Percentiles rank a stretch among this genome's conserved stretches.
Conservation (phyloP, 2,113 vertebrate genomes). For the Pampusana beccarii region DNA sequence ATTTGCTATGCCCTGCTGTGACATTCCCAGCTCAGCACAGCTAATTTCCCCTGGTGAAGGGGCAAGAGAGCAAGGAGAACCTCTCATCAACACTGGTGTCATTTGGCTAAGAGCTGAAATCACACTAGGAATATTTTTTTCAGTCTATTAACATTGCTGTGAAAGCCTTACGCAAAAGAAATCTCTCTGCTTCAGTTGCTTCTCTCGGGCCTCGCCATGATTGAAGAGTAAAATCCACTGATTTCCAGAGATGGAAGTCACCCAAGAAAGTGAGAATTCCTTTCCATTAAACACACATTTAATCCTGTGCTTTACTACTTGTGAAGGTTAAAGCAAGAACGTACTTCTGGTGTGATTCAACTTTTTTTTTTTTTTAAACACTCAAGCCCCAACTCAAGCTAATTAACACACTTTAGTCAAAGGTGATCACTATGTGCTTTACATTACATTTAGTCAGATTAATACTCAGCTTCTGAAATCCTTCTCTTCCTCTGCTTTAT, state of each 20-base stretch:
- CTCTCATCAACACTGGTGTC: not conserved
- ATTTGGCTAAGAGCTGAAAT: not conserved
- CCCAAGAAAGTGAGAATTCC: not conserved
- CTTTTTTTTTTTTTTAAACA: not conserved
- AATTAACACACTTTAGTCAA: not conserved
- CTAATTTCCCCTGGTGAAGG: not conserved
- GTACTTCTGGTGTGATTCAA: not conserved
- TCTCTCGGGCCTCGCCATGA: fast-evolving
- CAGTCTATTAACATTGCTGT: not conserved
- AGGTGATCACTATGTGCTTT: not conserved
- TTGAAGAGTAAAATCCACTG: not conserved
- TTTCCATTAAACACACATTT: not conserved
- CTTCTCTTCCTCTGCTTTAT: not conserved
- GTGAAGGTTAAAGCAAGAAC: not conserved
- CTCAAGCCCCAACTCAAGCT: not conserved
- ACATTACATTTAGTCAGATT: not conserved
- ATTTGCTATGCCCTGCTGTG: not conserved
- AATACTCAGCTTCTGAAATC: not conserved
- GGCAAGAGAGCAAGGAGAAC: not conserved
- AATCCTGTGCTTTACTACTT: not conserved
- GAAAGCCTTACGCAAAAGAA: not conserved
- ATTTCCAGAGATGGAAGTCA: not conserved
- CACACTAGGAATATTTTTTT: not conserved
- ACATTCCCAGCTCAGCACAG: not conserved
- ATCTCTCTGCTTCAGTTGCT: not conserved